These are phyloP conservation scores for Ichneumoninae sp. DNA, from an alignment of 2,888 invertebrate genomes.

Conservation along the genomic window DNA sequence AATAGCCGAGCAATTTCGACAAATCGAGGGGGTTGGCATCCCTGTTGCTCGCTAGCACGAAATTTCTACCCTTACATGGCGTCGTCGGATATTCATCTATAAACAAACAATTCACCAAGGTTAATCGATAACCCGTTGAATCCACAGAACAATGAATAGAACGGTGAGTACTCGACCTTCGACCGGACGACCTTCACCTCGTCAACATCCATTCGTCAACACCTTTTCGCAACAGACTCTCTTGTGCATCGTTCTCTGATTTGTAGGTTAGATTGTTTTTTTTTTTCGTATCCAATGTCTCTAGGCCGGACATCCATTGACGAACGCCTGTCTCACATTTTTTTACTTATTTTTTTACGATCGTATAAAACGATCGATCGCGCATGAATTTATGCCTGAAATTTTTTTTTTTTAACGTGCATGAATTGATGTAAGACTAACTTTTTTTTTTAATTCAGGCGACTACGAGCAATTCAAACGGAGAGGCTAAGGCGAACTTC, in stretches of 20 bases:
- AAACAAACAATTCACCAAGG: constrained; percentile 50
- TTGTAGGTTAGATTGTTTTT: constrained; percentile 66
- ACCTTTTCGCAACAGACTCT: neutral
- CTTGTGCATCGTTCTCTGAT: constrained; percentile 35
- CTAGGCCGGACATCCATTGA: neutral
- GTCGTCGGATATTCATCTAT: constrained; percentile 4
- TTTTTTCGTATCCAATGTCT: neutral
- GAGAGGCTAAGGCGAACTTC: constrained; percentile 72
- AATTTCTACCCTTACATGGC: constrained; percentile 56
- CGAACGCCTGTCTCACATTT: neutral
- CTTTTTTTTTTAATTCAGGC: constrained; percentile 67
- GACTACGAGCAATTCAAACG: constrained; percentile 73
- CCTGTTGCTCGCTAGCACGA: constrained; percentile 64
- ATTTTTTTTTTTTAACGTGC: neutral
- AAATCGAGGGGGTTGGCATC: constrained; percentile 70
- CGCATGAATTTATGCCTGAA: neutral
- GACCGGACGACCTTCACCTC: constrained; percentile 17
- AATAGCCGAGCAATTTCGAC: constrained; percentile 25
- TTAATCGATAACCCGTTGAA: constrained; percentile 30
- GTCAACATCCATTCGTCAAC: neutral
- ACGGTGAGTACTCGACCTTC: constrained; percentile 71
- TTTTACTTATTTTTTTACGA: too few relatives aligned
- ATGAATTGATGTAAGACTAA: neutral
- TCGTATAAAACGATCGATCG: neutral
- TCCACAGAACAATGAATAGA: constrained; percentile 73